phyloP scores from a whole-genome alignment of 2,888 invertebrate genomes.

The Apamea crenata region DNA sequence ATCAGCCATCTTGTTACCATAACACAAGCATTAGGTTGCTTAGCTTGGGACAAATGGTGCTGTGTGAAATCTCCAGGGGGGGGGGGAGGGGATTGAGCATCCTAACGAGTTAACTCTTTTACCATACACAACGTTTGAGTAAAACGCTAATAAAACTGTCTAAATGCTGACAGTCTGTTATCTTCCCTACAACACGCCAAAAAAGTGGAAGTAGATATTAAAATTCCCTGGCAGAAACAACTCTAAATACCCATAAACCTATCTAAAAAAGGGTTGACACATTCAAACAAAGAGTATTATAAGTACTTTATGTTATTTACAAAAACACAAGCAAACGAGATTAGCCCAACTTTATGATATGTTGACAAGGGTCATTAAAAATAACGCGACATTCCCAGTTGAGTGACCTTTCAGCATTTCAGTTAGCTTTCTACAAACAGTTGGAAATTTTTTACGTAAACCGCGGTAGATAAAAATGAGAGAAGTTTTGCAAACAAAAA shows the following conservation, averaged over 20 bases:
- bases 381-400: slow-evolving; percentile 33
- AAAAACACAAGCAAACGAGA: slow-evolving; percentile 39
- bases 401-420: slow-evolving; percentile 37
- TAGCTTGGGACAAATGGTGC: too few relatives aligned
- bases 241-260: slow-evolving; percentile 3
- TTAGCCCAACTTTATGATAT: slow-evolving; percentile 52
- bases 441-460: slow-evolving; percentile 26
- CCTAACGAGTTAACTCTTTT: not conserved
- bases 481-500: slow-evolving; percentile 41
- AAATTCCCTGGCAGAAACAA: slow-evolving; percentile 11
- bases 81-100: too few relatives aligned
- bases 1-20: too few relatives aligned
- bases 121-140: not conserved
- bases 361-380: slow-evolving; percentile 61
- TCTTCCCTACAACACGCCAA: slow-evolving; percentile 8
- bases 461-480: slow-evolving; percentile 23
- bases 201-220: not conserved
- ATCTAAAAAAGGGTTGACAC: slow-evolving; percentile 38
- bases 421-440: slow-evolving; percentile 29
- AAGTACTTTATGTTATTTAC: slow-evolving; percentile 39
- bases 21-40: too few relatives aligned
- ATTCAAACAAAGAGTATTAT: slow-evolving; percentile 32
- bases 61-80: too few relatives aligned
- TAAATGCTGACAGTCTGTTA: not conserved
- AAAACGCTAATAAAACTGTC: slow-evolving; percentile 2